Evolutionary conservation across 2,797 vertebrate species (phyloP).

Genomic region (Borostomias antarcticus): DNA sequence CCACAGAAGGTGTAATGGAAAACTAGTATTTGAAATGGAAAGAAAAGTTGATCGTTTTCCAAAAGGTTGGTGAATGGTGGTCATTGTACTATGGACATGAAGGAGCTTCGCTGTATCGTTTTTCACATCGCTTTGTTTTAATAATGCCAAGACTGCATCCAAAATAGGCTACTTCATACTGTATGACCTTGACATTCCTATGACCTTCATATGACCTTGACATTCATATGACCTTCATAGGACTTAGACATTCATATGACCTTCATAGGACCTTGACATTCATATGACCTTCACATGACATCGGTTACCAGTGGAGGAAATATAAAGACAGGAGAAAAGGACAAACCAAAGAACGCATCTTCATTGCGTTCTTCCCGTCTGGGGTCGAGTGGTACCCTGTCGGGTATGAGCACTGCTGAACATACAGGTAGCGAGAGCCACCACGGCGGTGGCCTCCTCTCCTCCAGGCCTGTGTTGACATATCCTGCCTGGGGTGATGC

Average conservation of each 20-base stretch:
- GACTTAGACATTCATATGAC: too few species aligned
- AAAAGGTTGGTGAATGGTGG: slow-evolving; percentile 5
- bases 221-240: too few species aligned
- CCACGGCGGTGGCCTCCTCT: too few species aligned
- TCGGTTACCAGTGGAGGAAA: not conserved
- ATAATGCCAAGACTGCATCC: not conserved
- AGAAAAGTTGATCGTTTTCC: slow-evolving; percentile 23
- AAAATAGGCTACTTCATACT: too few species aligned
- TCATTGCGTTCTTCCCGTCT: slow-evolving; percentile 9
- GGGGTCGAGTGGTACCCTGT: slow-evolving; percentile 19
- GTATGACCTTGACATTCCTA: too few species aligned
- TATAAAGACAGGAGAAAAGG: not conserved
- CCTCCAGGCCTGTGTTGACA: too few species aligned
- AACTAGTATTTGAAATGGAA: slow-evolving; percentile 23
- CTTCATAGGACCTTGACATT: too few species aligned
- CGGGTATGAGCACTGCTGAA: not conserved
- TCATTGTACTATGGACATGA: slow-evolving; percentile 47
- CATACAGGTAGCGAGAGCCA: too few species aligned
- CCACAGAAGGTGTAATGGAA: slow-evolving; percentile 48
- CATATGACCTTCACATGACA: too few species aligned
- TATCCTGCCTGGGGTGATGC: too few species aligned
- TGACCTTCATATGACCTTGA: too few species aligned
- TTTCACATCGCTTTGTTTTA: slow-evolving; percentile 22
- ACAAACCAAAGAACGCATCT: not conserved
- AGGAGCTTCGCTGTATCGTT: slow-evolving; percentile 1